Conservation (phyloP, 2,888 invertebrate genomes). For the Drosophila melanocephala region DNA sequence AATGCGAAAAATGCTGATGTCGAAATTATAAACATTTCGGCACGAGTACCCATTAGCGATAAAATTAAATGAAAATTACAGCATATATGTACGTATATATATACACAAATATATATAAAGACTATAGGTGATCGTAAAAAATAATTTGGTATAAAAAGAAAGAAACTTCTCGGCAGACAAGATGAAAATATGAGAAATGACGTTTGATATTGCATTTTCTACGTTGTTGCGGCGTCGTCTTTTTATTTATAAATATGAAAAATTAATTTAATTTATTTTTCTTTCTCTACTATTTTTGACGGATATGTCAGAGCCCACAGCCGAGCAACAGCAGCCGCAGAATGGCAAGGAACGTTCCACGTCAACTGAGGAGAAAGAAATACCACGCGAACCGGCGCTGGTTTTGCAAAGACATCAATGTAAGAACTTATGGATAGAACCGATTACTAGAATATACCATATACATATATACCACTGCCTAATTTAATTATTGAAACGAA, state of each 20-base stretch:
- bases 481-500: neutral
- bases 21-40: conserved; percentile 65
- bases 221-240: conserved; percentile 48
- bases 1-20: conserved; percentile 39
- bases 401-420: conserved; percentile 92
- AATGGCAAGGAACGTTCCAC: conserved; percentile 83
- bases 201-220: conserved; percentile 32
- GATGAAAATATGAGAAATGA: conserved; percentile 34
- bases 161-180: conserved; percentile 14
- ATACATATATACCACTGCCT: neutral
- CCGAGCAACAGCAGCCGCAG: conserved; percentile 77
- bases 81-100: neutral
- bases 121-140: conserved; percentile 56
- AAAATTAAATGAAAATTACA: conserved; percentile 51
- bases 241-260: conserved; percentile 69
- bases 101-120: neutral
- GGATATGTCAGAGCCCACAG: conserved; percentile 81
- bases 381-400: conserved; percentile 91
- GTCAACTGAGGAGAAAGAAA: conserved; percentile 89
- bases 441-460: neutral
- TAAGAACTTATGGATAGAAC: conserved; percentile 84
- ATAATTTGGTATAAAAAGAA: conserved; percentile 38
- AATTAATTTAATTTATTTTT: conserved; percentile 67
- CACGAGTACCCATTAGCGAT: conserved; percentile 26
- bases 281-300: conserved; percentile 73